phyloP scores from a whole-genome alignment of 2,113 vertebrate species.

The Epinephelus lanceolatus region DNA sequence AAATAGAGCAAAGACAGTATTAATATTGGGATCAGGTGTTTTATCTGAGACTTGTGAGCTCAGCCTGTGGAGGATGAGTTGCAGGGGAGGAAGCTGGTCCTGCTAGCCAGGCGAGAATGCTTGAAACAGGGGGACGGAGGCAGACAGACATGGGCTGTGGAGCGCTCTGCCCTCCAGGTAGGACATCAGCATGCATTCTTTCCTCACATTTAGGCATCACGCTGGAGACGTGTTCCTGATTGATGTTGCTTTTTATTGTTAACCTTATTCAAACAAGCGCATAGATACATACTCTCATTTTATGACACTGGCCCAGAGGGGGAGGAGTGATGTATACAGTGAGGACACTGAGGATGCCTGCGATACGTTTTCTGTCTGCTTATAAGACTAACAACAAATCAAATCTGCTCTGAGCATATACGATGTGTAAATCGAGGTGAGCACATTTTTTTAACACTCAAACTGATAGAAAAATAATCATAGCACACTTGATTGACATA shows the following conservation, averaged over 20 bases:
- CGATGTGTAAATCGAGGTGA: not conserved
- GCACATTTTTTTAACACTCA: not conserved
- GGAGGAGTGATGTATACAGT: not conserved
- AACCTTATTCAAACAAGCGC: constrained; percentile 25
- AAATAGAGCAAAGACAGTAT: constrained; percentile 15
- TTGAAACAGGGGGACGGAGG: constrained; percentile 55
- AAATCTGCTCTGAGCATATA: not conserved
- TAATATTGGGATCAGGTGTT: constrained; percentile 1
- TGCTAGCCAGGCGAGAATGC: constrained; percentile 69
- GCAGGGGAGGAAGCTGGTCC: constrained; percentile 34
- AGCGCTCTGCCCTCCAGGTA: constrained; percentile 79
- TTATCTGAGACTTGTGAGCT: constrained; percentile 10
- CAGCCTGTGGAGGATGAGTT: constrained; percentile 43
- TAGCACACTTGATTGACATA: not conserved
- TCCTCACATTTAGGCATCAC: not conserved
- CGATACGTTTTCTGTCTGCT: not conserved
- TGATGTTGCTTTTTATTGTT: constrained; percentile 20
- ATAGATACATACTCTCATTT: constrained; percentile 16
- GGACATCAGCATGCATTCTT: constrained; percentile 41
- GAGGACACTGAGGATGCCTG: constrained; percentile 10
- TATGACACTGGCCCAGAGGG: constrained; percentile 4
- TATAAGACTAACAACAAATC: not conserved
- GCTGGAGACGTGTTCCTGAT: not conserved
- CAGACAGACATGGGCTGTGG: constrained; percentile 75
- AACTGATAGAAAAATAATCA: not conserved